Evolutionary conservation across 1,140 invertebrate genomes (phyloP).

Genomic region (Lordiphosa mommai): DNA sequence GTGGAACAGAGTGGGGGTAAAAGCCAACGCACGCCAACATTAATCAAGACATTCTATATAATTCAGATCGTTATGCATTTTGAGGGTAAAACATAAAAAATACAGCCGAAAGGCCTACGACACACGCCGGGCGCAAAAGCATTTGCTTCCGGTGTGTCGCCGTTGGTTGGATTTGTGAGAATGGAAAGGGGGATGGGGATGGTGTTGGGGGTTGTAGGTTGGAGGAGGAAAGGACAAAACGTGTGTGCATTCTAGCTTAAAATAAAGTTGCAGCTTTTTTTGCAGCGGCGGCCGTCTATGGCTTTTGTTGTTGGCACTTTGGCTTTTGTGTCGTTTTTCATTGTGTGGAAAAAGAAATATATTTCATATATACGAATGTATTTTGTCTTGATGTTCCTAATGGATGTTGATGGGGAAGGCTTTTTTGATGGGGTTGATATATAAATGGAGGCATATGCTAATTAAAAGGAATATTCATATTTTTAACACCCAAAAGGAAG

Average conservation of each 20-base stretch:
- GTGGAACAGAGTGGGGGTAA: constrained; percentile 38
- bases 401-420: constrained; percentile 37
- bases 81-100: constrained; percentile 59
- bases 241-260: constrained; percentile 74
- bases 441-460: constrained; percentile 55
- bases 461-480: constrained; percentile 29
- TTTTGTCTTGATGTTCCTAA: constrained; percentile 46
- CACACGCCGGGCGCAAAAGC: constrained; percentile 74
- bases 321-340: constrained; percentile 77
- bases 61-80: constrained; percentile 62
- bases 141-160: constrained; percentile 70
- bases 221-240: constrained; percentile 17
- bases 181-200: not conserved
- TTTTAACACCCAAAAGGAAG: not conserved
- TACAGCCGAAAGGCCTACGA: constrained; percentile 46
- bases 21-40: constrained; percentile 73
- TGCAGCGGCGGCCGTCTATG: constrained; percentile 15
- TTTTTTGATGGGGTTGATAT: constrained; percentile 18
- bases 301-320: constrained; percentile 59
- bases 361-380: constrained; percentile 51
- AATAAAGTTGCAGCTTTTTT: constrained; percentile 67
- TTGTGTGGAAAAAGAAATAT: constrained; percentile 50
- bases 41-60: constrained; percentile 69
- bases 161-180: not conserved
- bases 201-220: not conserved